These are phyloP conservation scores for Fopius arisanus DNA, from an alignment of 1,140 invertebrate species.

Conservation along the genomic window DNA sequence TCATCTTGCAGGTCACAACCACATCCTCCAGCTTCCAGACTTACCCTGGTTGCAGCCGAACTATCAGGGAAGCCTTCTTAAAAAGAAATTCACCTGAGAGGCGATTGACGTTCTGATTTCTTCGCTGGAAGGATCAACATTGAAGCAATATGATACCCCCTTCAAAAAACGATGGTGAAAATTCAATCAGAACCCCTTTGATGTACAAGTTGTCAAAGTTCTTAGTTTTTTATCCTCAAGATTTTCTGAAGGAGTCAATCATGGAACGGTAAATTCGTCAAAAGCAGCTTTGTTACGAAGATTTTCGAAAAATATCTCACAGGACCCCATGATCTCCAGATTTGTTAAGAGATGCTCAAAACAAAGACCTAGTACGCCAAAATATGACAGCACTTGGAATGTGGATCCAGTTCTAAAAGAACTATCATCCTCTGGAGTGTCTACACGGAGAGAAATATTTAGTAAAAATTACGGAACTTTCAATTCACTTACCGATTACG, in stretches of 20 bases:
- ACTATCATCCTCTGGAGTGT: slow-evolving; percentile 28
- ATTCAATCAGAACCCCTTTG: slow-evolving; percentile 39
- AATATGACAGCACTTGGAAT: slow-evolving; percentile 41
- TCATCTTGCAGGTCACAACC: slow-evolving; percentile 27
- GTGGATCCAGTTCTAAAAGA: slow-evolving; percentile 30
- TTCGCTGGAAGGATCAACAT: slow-evolving; percentile 42
- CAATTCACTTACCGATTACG: too few relatives aligned
- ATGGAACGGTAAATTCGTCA: slow-evolving; percentile 33
- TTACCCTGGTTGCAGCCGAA: slow-evolving; percentile 24
- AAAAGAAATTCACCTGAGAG: slow-evolving; percentile 18
- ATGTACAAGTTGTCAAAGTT: slow-evolving; percentile 21
- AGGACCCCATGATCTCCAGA: slow-evolving; percentile 24
- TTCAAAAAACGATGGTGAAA: slow-evolving; percentile 47
- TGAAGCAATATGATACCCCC: slow-evolving; percentile 45
- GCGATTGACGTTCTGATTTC: slow-evolving; percentile 39
- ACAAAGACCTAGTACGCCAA: slow-evolving; percentile 30
- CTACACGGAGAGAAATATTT: too few relatives aligned
- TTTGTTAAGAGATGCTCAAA: slow-evolving; percentile 36
- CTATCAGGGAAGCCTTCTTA: slow-evolving; percentile 31
- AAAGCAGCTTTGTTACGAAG: slow-evolving; percentile 36
- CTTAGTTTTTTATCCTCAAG: slow-evolving; percentile 34
- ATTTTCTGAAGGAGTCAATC: slow-evolving; percentile 37
- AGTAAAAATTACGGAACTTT: too few relatives aligned
- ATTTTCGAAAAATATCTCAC: slow-evolving; percentile 16
- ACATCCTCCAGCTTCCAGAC: slow-evolving; percentile 18